Conservation (phyloP, 2,113 vertebrate species). For the Corythoichthys haematopterus region DNA sequence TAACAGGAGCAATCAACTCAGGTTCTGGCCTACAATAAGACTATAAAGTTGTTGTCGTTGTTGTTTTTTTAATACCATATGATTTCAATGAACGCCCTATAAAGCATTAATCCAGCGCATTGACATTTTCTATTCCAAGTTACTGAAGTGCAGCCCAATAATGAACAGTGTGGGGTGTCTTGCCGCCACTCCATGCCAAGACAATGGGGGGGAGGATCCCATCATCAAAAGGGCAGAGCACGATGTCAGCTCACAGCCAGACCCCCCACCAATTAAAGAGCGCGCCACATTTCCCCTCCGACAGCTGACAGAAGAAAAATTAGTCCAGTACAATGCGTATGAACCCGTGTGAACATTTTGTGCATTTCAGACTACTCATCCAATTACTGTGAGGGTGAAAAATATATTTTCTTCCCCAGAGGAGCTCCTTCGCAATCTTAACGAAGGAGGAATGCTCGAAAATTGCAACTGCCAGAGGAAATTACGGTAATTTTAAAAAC, state of each 20-base stretch:
- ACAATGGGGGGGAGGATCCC: slow-evolving; percentile 3
- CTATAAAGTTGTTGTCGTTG: not conserved
- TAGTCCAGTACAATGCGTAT: not conserved
- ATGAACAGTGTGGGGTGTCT: not conserved
- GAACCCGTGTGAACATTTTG: not conserved
- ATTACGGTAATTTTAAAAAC: too few relatives aligned
- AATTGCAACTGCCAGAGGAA: too few relatives aligned
- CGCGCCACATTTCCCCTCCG: not conserved
- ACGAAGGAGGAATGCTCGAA: slow-evolving; percentile 7
- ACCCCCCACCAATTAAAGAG: slow-evolving; percentile 27
- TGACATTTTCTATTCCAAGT: slow-evolving; percentile 13
- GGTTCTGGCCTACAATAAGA: too few relatives aligned
- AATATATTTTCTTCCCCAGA: not conserved
- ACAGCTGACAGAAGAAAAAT: not conserved
- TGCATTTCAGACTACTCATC: slow-evolving; percentile 8
- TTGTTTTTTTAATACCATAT: too few relatives aligned
- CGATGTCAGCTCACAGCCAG: not conserved
- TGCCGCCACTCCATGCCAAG: not conserved
- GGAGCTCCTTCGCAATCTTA: slow-evolving; percentile 19
- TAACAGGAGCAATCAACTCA: too few relatives aligned
- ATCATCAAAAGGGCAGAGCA: slow-evolving; percentile 5
- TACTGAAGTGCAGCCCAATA: not conserved
- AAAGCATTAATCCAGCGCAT: not conserved
- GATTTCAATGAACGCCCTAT: too few relatives aligned
- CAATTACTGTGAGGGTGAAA: slow-evolving; percentile 33